These are phyloP conservation scores for Drosophila affinis DNA, from an alignment of 2,888 invertebrate genomes.

Conservation along the genomic window DNA sequence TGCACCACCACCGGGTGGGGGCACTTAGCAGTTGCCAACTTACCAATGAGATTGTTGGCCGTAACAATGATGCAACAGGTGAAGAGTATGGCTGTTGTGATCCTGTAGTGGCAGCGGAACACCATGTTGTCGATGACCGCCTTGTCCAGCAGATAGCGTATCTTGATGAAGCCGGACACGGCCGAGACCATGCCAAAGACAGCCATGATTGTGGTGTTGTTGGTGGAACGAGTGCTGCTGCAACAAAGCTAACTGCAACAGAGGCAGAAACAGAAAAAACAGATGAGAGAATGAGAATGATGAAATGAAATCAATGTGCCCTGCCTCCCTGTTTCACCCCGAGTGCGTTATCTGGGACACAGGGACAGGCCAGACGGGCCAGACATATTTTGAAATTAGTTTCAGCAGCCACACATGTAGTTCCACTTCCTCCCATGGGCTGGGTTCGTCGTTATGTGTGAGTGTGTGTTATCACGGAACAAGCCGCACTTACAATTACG, in stretches of 20 bases:
- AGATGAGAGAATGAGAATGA: conserved; percentile 20
- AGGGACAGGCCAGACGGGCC: not conserved
- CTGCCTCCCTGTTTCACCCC: not conserved
- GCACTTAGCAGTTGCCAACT: conserved; percentile 81
- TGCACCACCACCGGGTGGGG: too few species aligned
- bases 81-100: conserved; percentile 93
- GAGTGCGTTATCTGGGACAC: conserved; percentile 54
- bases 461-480: conserved; percentile 51
- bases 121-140: conserved; percentile 95
- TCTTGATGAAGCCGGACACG: conserved; percentile 95
- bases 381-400: conserved; percentile 64
- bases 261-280: not conserved
- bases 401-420: conserved; percentile 28
- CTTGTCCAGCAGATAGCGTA: conserved; percentile 94
- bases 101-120: conserved; percentile 94
- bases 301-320: conserved; percentile 20
- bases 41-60: conserved; percentile 95
- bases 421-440: conserved; percentile 51
- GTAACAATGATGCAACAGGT: conserved; percentile 94
- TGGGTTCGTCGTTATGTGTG: conserved; percentile 22
- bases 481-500: conserved; percentile 76
- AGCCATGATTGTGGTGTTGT: conserved; percentile 86
- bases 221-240: conserved; percentile 35
- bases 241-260: conserved; percentile 57
- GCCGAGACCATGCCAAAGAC: conserved; percentile 93